These are phyloP conservation scores for Coleophora deauratella DNA, from an alignment of 2,888 invertebrate genomes.

Conservation along the genomic window DNA sequence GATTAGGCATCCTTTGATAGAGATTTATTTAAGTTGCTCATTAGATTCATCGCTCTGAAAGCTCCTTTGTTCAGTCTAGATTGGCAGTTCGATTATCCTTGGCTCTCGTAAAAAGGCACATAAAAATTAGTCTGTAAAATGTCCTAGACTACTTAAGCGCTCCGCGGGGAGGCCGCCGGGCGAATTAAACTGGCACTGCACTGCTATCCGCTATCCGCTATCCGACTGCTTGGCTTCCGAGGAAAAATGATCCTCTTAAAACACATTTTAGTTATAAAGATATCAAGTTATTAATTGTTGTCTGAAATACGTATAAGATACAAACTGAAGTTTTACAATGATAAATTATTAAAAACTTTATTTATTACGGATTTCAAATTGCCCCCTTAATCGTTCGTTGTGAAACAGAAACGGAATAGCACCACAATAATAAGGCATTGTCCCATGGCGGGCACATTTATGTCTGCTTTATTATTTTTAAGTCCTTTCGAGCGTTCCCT, in stretches of 20 bases:
- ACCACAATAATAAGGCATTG: slow-evolving; percentile 37
- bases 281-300: no score
- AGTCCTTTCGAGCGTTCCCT: slow-evolving; percentile 57
- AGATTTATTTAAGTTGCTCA: slow-evolving; percentile 43
- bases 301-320: no score
- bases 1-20: slow-evolving; percentile 6
- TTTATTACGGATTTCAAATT: not conserved
- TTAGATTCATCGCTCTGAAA: slow-evolving; percentile 34
- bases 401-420: slow-evolving; percentile 25
- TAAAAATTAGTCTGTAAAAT: slow-evolving; percentile 61
- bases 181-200: slow-evolving; percentile 39
- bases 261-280: no score
- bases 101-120: slow-evolving; percentile 54
- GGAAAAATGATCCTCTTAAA: no score
- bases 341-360: no score
- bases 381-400: slow-evolving; percentile 7
- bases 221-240: no score
- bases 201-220: no score
- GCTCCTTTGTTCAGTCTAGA: slow-evolving; percentile 54
- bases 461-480: slow-evolving; percentile 65
- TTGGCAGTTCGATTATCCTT: slow-evolving; percentile 71
- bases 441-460: slow-evolving; percentile 35
- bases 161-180: slow-evolving; percentile 45
- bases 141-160: slow-evolving; percentile 63
- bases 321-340: no score